Conservation (phyloP, 2,888 invertebrate genomes). For the Nineta flava region DNA sequence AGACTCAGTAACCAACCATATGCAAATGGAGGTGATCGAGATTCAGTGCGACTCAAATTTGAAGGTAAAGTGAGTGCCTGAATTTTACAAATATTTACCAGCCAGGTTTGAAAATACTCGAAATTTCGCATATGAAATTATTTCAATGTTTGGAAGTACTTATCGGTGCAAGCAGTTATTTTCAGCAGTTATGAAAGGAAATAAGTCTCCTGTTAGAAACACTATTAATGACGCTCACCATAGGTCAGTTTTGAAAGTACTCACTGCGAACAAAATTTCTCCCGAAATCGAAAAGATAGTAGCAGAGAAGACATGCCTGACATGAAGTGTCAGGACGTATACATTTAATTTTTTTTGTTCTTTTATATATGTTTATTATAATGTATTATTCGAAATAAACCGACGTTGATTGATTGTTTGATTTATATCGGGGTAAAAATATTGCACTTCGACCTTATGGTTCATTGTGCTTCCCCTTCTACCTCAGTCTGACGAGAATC, state of each 20-base stretch:
- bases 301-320: constrained; percentile 1
- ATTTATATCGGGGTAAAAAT: too few relatives aligned
- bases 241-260: not conserved
- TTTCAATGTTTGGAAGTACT: constrained; percentile 13
- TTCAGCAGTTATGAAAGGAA: constrained; percentile 10
- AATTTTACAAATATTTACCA: constrained; percentile 8
- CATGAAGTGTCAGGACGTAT: not conserved
- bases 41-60: constrained; percentile 11
- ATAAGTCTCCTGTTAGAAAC: constrained; percentile 4
- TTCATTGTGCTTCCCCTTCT: too few relatives aligned
- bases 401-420: too few relatives aligned
- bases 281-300: not conserved
- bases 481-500: too few relatives aligned
- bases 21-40: constrained; percentile 8
- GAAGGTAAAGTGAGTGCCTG: constrained; percentile 8
- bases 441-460: too few relatives aligned
- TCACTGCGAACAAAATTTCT: constrained; percentile 1
- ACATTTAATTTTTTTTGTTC: not conserved
- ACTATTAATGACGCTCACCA: not conserved
- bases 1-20: constrained; percentile 6
- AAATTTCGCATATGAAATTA: constrained; percentile 10
- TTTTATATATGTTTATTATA: not conserved
- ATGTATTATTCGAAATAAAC: not conserved
- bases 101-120: constrained; percentile 6
- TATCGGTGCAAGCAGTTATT: constrained; percentile 12